Percentiles rank a stretch among this genome's conserved stretches.
These are phyloP conservation scores for Grammomys surdaster DNA, from an alignment of 2,113 vertebrate genomes.

Conservation along the genomic window DNA sequence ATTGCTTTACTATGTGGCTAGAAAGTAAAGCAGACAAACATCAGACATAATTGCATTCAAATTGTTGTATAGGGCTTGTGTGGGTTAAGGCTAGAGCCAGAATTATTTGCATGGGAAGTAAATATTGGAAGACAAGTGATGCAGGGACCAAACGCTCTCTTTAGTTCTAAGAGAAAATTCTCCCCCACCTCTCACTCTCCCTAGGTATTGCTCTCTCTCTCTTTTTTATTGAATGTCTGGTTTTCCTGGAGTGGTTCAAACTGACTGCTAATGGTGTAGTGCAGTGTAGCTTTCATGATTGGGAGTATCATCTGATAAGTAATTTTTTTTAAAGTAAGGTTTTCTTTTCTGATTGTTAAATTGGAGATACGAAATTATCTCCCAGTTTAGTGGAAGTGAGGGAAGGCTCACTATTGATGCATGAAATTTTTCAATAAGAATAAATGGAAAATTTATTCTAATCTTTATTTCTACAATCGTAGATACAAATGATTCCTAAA, in stretches of 20 bases:
- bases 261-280: not conserved
- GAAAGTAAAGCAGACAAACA: not conserved
- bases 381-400: not conserved
- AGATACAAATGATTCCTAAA: not conserved
- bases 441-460: not conserved
- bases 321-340: not conserved
- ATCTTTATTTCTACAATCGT: not conserved
- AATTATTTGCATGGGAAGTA: slow-evolving; percentile 11
- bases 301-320: not conserved
- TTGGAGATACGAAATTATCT: not conserved
- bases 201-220: not conserved
- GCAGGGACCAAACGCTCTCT: not conserved
- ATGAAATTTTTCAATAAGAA: not conserved
- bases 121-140: not conserved
- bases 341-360: not conserved
- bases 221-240: not conserved
- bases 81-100: not conserved
- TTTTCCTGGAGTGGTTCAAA: not conserved
- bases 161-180: not conserved
- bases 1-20: not conserved
- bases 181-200: not conserved
- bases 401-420: not conserved
- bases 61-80: not conserved
- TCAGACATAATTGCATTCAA: not conserved
- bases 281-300: not conserved